Evolutionary conservation across 2,888 invertebrate genomes (phyloP).

Genomic region (Polyommatus iphigenia): DNA sequence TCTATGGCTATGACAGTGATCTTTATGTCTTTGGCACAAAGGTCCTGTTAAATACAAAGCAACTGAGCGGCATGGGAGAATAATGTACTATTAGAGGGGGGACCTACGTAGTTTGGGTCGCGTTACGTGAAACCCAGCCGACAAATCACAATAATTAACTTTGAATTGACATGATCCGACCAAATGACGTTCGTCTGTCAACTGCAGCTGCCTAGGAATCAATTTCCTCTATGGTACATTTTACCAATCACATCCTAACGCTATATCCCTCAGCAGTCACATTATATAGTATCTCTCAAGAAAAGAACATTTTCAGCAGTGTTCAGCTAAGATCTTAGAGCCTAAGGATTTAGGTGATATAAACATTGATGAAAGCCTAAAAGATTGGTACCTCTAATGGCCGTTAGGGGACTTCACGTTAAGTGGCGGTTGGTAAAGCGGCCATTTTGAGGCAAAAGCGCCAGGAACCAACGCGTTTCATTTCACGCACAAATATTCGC

Average conservation of each 20-base stretch:
- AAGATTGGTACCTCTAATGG: background rate
- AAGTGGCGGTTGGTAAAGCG: background rate
- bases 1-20: too few relatives aligned
- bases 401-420: background rate
- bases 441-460: constrained; percentile 17
- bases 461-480: constrained; percentile 32
- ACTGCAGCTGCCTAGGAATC: too few relatives aligned
- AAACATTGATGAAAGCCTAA: background rate
- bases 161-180: too few relatives aligned
- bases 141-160: too few relatives aligned
- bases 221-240: too few relatives aligned
- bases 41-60: background rate
- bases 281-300: too few relatives aligned
- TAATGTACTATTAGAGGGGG: too few relatives aligned
- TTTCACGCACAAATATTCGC: constrained; percentile 47
- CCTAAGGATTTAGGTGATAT: background rate
- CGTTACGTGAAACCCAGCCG: too few relatives aligned
- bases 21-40: constrained; percentile 30
- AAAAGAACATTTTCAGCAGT: background rate
- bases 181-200: too few relatives aligned
- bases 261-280: background rate
- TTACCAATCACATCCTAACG: background rate
- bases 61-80: background rate
- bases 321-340: background rate
- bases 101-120: too few relatives aligned